phyloP scores from a whole-genome alignment of 2,888 invertebrate genomes.

The Lithophane socia region DNA sequence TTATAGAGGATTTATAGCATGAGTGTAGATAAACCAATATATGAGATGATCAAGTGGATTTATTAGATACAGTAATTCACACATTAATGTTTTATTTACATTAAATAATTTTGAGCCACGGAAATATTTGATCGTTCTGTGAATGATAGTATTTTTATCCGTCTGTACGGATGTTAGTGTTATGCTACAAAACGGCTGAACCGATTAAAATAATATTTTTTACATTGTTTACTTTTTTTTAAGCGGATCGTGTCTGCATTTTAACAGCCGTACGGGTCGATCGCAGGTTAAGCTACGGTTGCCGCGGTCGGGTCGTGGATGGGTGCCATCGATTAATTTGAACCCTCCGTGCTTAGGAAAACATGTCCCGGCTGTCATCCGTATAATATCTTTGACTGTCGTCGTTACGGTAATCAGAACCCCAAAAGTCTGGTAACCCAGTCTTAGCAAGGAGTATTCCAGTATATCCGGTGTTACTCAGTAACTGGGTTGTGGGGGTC shows the following conservation, averaged over 20 bases:
- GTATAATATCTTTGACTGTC: background rate
- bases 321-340: background rate
- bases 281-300: background rate
- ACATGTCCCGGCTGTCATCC: no score
- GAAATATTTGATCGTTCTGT: conserved; percentile 1
- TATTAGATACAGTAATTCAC: conserved; percentile 12
- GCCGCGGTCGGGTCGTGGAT: background rate
- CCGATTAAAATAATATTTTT: conserved; percentile 5
- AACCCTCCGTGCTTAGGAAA: background rate
- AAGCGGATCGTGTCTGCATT: background rate
- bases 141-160: conserved; percentile 29
- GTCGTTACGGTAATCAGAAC: background rate
- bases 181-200: conserved; percentile 17
- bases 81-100: conserved; percentile 19
- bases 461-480: background rate
- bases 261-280: background rate
- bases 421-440: background rate
- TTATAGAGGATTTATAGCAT: no score
- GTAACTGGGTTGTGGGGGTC: background rate
- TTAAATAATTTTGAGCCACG: conserved; percentile 10
- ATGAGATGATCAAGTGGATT: conserved; percentile 21
- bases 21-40: background rate
- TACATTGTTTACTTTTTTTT: background rate
- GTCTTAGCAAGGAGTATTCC: background rate
- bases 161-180: conserved; percentile 33